phyloP scores from a whole-genome alignment of 1,140 invertebrate species.

The Drosophila subpulchrella region DNA sequence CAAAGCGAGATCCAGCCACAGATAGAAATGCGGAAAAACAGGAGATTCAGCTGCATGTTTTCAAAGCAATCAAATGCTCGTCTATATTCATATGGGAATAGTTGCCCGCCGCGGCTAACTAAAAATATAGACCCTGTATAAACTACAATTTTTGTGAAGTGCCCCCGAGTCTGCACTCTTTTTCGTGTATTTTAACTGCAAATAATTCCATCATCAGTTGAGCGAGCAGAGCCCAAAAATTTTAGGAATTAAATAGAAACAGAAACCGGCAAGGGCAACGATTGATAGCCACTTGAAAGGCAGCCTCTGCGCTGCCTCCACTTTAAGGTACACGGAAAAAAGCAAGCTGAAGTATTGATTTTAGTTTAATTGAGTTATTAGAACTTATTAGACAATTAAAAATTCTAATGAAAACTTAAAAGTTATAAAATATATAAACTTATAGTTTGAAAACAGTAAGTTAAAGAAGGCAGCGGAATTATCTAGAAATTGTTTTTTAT shows the following conservation, averaged over 20 bases:
- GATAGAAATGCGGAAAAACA: slow-evolving; percentile 22
- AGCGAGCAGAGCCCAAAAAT: slow-evolving; percentile 3
- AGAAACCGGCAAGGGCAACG: slow-evolving; percentile 68
- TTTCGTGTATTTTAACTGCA: slow-evolving; percentile 61
- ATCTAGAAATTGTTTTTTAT: too few species aligned
- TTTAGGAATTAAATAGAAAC: slow-evolving; percentile 40
- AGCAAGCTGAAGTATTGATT: not conserved
- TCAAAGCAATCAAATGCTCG: slow-evolving; percentile 73
- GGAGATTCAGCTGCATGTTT: slow-evolving; percentile 46
- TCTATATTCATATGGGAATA: slow-evolving; percentile 68
- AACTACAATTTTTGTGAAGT: slow-evolving; percentile 20
- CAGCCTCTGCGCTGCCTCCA: slow-evolving; percentile 7
- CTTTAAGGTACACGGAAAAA: slow-evolving; percentile 24
- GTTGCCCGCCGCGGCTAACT: slow-evolving; percentile 39
- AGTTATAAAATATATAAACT: too few species aligned
- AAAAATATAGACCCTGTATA: slow-evolving; percentile 38
- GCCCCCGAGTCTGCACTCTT: slow-evolving; percentile 21
- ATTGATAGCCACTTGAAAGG: slow-evolving; percentile 79
- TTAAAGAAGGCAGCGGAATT: too few species aligned
- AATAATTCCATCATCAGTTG: slow-evolving; percentile 77
- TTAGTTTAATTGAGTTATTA: not conserved
- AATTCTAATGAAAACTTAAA: too few species aligned
- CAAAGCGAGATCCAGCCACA: slow-evolving; percentile 11
- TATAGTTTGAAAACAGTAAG: too few species aligned
- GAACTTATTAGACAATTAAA: too few species aligned